phyloP scores from a whole-genome alignment of 2,797 vertebrate genomes.

The Mus spretus region DNA sequence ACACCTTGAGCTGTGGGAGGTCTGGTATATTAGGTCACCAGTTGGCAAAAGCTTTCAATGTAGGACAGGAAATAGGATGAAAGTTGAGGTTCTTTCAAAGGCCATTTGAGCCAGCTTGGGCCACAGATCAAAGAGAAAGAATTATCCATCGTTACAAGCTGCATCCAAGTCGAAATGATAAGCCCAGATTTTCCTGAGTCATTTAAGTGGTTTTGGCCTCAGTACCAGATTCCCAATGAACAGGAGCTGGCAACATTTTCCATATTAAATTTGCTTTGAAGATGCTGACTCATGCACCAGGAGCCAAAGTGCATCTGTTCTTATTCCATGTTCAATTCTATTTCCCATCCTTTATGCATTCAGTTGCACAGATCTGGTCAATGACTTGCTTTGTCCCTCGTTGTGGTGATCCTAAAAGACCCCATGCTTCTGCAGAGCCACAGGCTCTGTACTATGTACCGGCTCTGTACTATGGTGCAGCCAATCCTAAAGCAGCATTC shows the following conservation, averaged over 20 bases:
- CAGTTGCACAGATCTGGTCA: constrained; percentile 39
- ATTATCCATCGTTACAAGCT: constrained; percentile 59
- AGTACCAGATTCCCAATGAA: constrained; percentile 73
- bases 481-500: constrained; percentile 4
- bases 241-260: constrained; percentile 74
- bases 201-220: constrained; percentile 83
- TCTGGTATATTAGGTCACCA: not conserved
- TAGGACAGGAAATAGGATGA: not conserved
- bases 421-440: constrained; percentile 60
- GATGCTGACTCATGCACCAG: constrained; percentile 80
- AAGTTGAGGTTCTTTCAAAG: constrained; percentile 61
- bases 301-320: constrained; percentile 69
- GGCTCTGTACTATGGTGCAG: not conserved
- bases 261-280: constrained; percentile 82
- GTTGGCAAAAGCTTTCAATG: not conserved
- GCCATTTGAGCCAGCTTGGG: constrained; percentile 51
- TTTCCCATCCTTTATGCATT: constrained; percentile 56
- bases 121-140: constrained; percentile 70
- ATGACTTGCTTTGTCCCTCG: not conserved
- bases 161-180: constrained; percentile 35
- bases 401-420: not conserved
- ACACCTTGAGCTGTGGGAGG: not conserved
- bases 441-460: not conserved
- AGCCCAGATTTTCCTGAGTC: constrained; percentile 82
- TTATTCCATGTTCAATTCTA: constrained; percentile 65